Base-by-base conservation (phyloP, 2,888 invertebrate genomes). In the Rugalucina vietnamica region DNA sequence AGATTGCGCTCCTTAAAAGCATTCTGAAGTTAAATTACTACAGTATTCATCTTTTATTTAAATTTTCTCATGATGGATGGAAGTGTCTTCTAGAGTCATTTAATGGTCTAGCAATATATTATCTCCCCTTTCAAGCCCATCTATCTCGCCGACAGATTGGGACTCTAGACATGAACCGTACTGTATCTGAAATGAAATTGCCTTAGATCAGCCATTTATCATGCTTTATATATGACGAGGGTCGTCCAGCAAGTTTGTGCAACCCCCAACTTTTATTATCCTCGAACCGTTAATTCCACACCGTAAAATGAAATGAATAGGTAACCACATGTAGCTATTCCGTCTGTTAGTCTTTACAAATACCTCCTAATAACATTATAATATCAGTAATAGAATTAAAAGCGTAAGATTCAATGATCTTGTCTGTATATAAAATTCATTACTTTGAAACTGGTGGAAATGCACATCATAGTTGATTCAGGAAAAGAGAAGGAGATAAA, bases 31-130 rank as follows among this genome's bases (percentile, higher is more conserved):
- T 65, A 65, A 65, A 65, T 87, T 84, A 87, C 82, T 54, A 69
- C 70, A 49, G 78, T 76, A 82, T 87, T 82, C 82, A 82, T 82
- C 80, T 82, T 82, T 50, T 82, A 76, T 73, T 84, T 84, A 50
- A 84, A 84, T 82, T 82, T 76, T 81, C 84, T 81, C 49, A 79
- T 86, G 86, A 86, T 82, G 54, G 77, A 84, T 84, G 78, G 37
- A 60, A 32, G 60, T 34, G 36, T 84, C 76, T 43, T 76, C 75
- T 79, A 72, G 54, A 70, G 81, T 80, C 83, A 79, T 72, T 76
- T 77, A 43, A 49, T 34, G n/a, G n/a, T n/a, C n/a, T 78, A 79
- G 77, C 69, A 71, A 86, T 86, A 75, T 27, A 50, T 83, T 86
- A 86, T 34, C 65, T 65, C 65, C 65, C 60, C 65, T 65, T 65